Evolutionary conservation across 2,797 vertebrate species (phyloP).

Genomic region (Mormyrus proboscirostris): DNA sequence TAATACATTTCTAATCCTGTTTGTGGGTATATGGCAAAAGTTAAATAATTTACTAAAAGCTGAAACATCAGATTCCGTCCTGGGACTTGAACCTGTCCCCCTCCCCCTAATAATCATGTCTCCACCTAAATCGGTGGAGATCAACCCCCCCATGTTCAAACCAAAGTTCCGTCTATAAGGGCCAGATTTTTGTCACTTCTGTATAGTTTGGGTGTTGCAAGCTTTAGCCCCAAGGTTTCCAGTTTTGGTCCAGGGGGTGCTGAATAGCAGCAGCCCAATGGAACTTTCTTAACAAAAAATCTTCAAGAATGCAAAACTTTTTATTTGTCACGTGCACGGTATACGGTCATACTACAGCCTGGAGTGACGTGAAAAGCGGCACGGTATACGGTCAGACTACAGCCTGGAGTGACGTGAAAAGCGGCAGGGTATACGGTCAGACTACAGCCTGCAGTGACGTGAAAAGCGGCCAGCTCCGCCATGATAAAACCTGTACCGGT

Average conservation of each 20-base stretch:
- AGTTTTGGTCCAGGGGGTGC: neutral
- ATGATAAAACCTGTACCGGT: neutral
- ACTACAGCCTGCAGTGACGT: neutral
- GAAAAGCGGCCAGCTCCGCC: neutral
- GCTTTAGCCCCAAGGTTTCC: neutral
- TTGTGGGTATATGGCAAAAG: neutral
- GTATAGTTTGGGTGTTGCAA: neutral
- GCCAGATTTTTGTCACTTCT: neutral
- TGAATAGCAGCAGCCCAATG: neutral
- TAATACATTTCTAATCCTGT: neutral
- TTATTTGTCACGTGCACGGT: neutral
- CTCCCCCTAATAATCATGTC: neutral
- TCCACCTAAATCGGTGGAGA: neutral
- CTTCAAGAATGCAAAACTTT: neutral
- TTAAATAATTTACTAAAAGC: neutral
- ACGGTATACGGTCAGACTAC: neutral
- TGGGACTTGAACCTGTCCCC: neutral
- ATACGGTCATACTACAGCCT: too few relatives aligned
- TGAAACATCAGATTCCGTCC: neutral
- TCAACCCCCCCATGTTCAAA: neutral
- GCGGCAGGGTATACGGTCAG: neutral
- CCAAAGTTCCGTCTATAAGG: neutral
- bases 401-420: neutral
- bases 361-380: too few relatives aligned
- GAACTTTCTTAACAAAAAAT: neutral